Percentiles rank a stretch among this genome's conserved stretches.
phyloP scores from a whole-genome alignment of 2,113 vertebrate species.

The Neopipo cinnamomea region DNA sequence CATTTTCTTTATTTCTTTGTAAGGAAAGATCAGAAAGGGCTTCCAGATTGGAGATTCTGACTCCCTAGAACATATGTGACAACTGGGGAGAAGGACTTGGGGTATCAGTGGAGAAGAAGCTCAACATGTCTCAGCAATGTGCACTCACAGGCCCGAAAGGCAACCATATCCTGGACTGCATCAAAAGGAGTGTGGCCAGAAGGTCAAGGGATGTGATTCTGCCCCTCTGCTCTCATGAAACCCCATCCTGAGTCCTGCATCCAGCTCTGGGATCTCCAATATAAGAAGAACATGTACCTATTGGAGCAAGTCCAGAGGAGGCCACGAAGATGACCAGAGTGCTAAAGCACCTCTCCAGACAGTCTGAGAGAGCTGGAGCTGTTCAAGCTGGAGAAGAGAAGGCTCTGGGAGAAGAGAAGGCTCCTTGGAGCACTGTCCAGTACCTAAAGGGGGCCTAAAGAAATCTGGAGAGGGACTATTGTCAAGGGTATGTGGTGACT shows the following conservation, averaged over 20 bases:
- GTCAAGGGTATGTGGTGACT: too few species aligned
- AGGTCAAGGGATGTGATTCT: neutral
- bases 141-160: neutral
- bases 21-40: neutral
- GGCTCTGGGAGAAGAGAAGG: neutral
- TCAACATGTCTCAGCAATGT: neutral
- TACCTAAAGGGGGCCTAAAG: neutral
- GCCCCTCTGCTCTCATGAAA: neutral
- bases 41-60: neutral
- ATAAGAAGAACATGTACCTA: neutral
- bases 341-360: neutral
- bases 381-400: neutral
- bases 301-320: neutral
- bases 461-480: neutral
- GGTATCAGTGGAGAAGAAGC: neutral
- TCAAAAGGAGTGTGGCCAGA: neutral
- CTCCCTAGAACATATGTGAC: neutral
- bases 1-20: neutral
- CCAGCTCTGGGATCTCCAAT: neutral
- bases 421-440: neutral
- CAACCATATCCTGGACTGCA: neutral
- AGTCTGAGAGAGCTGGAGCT: neutral
- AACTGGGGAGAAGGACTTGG: neutral
- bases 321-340: neutral
- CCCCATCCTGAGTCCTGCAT: neutral